phyloP scores from a whole-genome alignment of 2,888 invertebrate species.

The Folsomia manolachei region DNA sequence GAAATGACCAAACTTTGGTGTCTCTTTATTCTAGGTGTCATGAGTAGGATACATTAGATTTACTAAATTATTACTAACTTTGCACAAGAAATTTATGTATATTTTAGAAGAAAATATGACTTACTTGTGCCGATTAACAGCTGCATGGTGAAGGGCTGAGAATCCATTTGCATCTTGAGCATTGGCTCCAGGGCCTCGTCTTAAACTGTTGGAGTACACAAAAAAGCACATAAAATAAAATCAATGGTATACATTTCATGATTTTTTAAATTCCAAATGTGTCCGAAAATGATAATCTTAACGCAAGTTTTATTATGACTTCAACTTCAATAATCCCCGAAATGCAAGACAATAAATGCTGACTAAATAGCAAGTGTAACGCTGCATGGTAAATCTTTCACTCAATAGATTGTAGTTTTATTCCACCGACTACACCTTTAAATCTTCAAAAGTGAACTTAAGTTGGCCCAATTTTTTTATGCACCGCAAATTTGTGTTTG shows the following conservation, averaged over 20 bases:
- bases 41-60: neutral
- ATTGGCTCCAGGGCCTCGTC: slow-evolving; percentile 86
- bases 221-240: too few species aligned
- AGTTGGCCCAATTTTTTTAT: neutral
- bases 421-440: too few species aligned
- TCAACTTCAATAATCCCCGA: too few species aligned
- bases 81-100: neutral
- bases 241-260: too few species aligned
- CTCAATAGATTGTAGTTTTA: too few species aligned
- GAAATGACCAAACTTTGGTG: neutral
- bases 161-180: slow-evolving; percentile 90
- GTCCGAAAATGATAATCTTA: too few species aligned
- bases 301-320: too few species aligned
- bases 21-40: neutral
- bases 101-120: slow-evolving; percentile 51
- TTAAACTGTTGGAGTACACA: slow-evolving; percentile 63
- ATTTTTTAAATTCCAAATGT: too few species aligned
- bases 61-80: neutral
- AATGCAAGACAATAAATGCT: too few species aligned
- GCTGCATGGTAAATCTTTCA: too few species aligned
- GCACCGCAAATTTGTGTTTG: neutral
- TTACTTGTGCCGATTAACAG: slow-evolving; percentile 88
- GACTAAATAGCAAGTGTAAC: too few species aligned
- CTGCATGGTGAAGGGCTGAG: slow-evolving; percentile 89
- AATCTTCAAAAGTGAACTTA: too few species aligned